Evolutionary conservation across 1,140 invertebrate genomes (phyloP).

Genomic region (Aleiodes sp.): DNA sequence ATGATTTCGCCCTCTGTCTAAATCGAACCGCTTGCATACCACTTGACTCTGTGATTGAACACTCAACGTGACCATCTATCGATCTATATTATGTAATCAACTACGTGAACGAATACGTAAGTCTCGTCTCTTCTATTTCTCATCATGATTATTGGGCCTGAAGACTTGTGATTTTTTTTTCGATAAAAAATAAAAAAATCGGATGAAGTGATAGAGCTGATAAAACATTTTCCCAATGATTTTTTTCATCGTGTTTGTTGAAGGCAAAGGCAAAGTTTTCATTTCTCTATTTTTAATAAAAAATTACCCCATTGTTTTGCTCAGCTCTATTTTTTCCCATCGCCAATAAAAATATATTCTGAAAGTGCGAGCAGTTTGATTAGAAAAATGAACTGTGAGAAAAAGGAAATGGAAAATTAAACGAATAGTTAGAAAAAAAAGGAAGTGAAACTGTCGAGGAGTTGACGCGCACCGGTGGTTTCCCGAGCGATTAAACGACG

Average conservation of each 20-base stretch:
- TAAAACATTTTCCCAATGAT: no score
- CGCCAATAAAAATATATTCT: background rate
- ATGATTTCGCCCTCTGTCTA: background rate
- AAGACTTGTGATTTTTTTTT: no score
- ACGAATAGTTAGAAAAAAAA: background rate
- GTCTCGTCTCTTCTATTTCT: no score
- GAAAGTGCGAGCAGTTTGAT: background rate
- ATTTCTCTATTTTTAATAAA: no score
- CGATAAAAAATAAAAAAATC: no score
- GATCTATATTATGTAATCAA: conserved; percentile 26
- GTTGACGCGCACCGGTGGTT: conserved; percentile 21
- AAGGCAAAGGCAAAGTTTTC: no score
- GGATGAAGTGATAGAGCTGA: no score
- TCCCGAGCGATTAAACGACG: conserved; percentile 35
- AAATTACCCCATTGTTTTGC: no score
- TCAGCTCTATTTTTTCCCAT: no score
- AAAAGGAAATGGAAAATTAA: background rate
- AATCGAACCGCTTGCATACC: background rate
- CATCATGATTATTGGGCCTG: no score
- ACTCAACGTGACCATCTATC: conserved; percentile 7
- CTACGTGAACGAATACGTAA: background rate
- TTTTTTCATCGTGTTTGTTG: no score
- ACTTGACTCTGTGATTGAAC: conserved; percentile 8
- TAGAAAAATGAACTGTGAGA: background rate
- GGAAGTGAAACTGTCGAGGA: conserved; percentile 18